A percentile compares a stretch with the other conserved stretches of the same genome.
These are phyloP conservation scores for Lepilemur ruficaudatus DNA, from an alignment of 2,797 vertebrate species.

Conservation along the genomic window DNA sequence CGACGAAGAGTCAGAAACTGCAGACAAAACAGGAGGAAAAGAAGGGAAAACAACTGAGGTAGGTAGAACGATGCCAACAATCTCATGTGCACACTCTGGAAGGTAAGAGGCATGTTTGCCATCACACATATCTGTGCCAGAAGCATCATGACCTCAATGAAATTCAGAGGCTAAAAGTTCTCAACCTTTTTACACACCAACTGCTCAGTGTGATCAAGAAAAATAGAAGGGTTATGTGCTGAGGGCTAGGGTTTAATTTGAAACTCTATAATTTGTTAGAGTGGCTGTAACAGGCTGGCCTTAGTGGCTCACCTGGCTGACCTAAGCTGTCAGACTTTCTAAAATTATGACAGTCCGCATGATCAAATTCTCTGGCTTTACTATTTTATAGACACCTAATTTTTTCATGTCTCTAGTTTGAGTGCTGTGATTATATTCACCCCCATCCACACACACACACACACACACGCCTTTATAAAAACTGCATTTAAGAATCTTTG, in stretches of 20 bases:
- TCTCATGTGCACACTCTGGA: neutral
- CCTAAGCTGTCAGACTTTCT: neutral
- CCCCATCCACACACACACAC: neutral
- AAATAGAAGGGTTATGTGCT: neutral
- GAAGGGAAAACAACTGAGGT: neutral
- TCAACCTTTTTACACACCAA: neutral
- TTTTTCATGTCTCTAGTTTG: neutral
- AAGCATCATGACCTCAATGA: neutral
- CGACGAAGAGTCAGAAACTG: neutral
- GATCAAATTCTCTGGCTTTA: neutral
- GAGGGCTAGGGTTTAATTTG: neutral
- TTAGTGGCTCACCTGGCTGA: neutral
- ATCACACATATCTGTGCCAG: neutral
- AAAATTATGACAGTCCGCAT: neutral
- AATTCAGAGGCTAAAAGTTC: neutral
- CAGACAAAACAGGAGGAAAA: neutral
- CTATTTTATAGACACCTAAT: neutral
- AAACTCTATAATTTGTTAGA: neutral
- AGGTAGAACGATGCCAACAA: neutral
- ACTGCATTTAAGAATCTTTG: neutral
- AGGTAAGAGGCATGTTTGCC: rapidly evolving
- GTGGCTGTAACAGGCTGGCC: neutral
- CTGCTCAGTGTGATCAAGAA: neutral
- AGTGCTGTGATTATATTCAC: neutral
- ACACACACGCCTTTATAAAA: neutral